These are phyloP conservation scores for Eciton burchellii DNA, from an alignment of 1,140 invertebrate genomes.

Conservation along the genomic window DNA sequence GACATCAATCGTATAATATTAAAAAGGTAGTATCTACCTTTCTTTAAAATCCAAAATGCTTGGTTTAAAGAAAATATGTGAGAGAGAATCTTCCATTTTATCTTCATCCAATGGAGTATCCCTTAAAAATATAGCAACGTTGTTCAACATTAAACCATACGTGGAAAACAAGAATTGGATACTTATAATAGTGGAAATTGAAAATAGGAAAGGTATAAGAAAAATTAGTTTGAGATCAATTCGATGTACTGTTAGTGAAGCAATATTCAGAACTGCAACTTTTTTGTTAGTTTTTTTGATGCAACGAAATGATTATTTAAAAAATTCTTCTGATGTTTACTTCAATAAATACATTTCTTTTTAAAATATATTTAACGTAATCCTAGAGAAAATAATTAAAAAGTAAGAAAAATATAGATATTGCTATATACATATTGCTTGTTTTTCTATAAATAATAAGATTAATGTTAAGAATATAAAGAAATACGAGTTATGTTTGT, in stretches of 20 bases:
- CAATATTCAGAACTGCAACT: slow-evolving; percentile 57
- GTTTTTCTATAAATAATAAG: too few relatives aligned
- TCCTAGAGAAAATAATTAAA: too few relatives aligned
- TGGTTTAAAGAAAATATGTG: slow-evolving; percentile 82
- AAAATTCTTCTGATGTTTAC: background rate
- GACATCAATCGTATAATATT: background rate
- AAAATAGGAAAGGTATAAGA: slow-evolving; percentile 77
- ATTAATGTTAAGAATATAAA: too few relatives aligned
- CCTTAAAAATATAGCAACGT: slow-evolving; percentile 73
- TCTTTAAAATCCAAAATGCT: slow-evolving; percentile 83
- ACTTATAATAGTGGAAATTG: slow-evolving; percentile 66
- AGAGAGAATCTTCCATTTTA: slow-evolving; percentile 78
- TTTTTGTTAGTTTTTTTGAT: slow-evolving; percentile 29
- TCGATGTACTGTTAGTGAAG: slow-evolving; percentile 55
- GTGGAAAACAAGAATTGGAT: background rate
- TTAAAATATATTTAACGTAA: too few relatives aligned
- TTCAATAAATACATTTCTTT: background rate
- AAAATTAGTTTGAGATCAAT: slow-evolving; percentile 65
- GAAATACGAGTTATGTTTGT: too few relatives aligned
- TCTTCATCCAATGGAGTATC: slow-evolving; percentile 77
- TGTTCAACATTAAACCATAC: slow-evolving; percentile 31
- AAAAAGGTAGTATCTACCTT: slow-evolving; percentile 75
- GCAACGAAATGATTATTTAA: slow-evolving; percentile 47
- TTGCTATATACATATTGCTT: too few relatives aligned
- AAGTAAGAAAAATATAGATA: too few relatives aligned